Base-by-base conservation (phyloP, 2,888 invertebrate species). In the Phyllotreta striolata region DNA sequence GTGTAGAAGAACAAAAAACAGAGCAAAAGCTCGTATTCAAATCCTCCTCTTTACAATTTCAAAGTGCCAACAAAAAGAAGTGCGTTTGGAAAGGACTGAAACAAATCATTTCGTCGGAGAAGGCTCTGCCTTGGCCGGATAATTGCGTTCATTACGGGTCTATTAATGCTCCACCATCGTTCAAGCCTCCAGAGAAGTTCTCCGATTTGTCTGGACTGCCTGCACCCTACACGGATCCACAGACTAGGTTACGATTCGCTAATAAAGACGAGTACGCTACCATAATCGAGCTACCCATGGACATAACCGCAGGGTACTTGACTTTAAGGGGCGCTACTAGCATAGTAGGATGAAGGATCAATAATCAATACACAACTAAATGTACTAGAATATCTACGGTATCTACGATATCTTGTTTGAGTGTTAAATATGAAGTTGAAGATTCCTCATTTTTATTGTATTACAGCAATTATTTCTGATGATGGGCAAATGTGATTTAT, bases 171-270 rank as follows among this genome's bases (percentile, higher is more conserved):
- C 95, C 95, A 8, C 95, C 96, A 41, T 92, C 95, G 40, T 92
- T 96, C 77, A 90, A 89, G 77, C 96, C 96, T 3, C 89, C 93
- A 0, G 95, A 95, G 77, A 96, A 96, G 76, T 96, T 96, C 80
- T 96, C 96, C 0, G 96, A 96, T 78, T 89, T 96, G 67, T 95
- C 95, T 59, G 96, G 96, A 0, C 81, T 96, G 38, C 89, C 90
- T 46, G 88, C 95, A 24, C 91, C 91, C 9, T 97, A 96, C 76
- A 91, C 92, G 70, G 96, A 96, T 83, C 93, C 96, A 3, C 93
- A 94, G 78, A 95, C 93, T 0, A 93, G 95, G 78, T 83, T 97
- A 5, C 87, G 90, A 69, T 97, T 90, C 79, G 89, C 93, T 54
- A 92, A 91, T 79, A 86, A 90, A 46, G 95, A 96, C 72, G 97